Conservation (phyloP, 2,113 vertebrate species). For the Arvicanthis niloticus region DNA sequence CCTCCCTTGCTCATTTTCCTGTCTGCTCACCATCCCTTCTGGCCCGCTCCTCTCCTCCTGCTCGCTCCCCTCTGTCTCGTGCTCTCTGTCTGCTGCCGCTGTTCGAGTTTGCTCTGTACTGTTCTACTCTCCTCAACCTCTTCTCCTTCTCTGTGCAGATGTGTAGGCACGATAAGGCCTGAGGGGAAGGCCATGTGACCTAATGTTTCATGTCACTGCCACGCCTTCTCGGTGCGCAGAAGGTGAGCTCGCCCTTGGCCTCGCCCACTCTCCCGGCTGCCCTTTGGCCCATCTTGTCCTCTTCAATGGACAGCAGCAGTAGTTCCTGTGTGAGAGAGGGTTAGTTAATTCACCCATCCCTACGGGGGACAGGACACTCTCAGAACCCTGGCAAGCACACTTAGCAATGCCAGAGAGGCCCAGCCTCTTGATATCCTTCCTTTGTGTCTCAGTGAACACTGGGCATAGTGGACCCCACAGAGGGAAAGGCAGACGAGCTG, state of each 20-base stretch:
- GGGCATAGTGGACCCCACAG: background rate
- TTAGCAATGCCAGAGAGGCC: background rate
- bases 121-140: constrained; percentile 89
- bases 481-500: background rate
- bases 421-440: background rate
- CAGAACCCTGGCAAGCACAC: constrained; percentile 32
- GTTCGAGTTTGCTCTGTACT: constrained; percentile 87
- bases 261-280: constrained; percentile 76
- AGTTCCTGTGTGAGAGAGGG: constrained; percentile 1
- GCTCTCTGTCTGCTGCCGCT: constrained; percentile 78
- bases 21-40: background rate
- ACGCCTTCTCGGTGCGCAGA: constrained; percentile 99
- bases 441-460: background rate
- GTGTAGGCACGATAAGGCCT: constrained; percentile 99
- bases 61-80: background rate
- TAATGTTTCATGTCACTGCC: constrained; percentile 99
- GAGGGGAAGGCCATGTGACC: constrained; percentile 99
- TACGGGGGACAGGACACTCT: background rate
- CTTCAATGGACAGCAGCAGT: constrained; percentile 20
- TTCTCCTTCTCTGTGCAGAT: constrained; percentile 96
- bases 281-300: constrained; percentile 63
- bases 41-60: too few species aligned
- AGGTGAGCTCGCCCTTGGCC: constrained; percentile 93
- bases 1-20: background rate
- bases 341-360: background rate